Evolutionary conservation across 1,140 invertebrate genomes (phyloP).

Genomic region (Ditylenchus dipsaci): DNA sequence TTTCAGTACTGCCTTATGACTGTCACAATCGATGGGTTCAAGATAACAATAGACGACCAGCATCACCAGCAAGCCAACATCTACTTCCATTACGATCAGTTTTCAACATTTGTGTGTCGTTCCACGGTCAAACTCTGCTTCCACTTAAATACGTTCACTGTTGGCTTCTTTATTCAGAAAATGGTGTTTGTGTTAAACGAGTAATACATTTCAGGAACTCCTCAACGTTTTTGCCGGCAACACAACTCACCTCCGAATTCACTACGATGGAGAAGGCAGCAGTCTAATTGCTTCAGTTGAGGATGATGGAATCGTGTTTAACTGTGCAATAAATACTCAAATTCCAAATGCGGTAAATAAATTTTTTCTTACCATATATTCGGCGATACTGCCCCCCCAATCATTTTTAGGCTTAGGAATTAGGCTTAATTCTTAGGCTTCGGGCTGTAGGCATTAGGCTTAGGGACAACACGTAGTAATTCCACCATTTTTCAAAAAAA

Average conservation of each 20-base stretch:
- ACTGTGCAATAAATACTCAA: conserved; percentile 13
- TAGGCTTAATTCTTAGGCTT: too few relatives aligned
- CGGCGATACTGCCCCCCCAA: too few relatives aligned
- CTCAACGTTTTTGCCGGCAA: conserved; percentile 15
- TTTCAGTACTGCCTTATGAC: conserved; percentile 8
- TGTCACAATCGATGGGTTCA: conserved; percentile 5
- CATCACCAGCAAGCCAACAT: conserved; percentile 13
- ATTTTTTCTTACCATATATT: background rate
- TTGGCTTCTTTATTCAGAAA: background rate
- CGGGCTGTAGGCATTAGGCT: too few relatives aligned
- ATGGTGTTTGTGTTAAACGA: background rate
- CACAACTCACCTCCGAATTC: background rate
- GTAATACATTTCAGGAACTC: conserved; percentile 3
- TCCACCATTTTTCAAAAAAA: too few relatives aligned
- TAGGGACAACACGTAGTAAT: too few relatives aligned
- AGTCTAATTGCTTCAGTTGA: conserved; percentile 6
- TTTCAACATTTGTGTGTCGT: conserved; percentile 8
- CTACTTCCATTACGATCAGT: conserved; percentile 14
- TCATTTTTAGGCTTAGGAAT: too few relatives aligned
- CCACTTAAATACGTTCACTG: conserved; percentile 6
- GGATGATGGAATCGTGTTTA: conserved; percentile 12
- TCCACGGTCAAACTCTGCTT: background rate
- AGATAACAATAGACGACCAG: conserved; percentile 17
- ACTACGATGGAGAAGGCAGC: conserved; percentile 13
- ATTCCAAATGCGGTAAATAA: conserved; percentile 3